Percentiles rank a stretch among this genome's conserved stretches.
Conservation (phyloP, 2,113 vertebrate species). For the Microcebus jonahi region DNA sequence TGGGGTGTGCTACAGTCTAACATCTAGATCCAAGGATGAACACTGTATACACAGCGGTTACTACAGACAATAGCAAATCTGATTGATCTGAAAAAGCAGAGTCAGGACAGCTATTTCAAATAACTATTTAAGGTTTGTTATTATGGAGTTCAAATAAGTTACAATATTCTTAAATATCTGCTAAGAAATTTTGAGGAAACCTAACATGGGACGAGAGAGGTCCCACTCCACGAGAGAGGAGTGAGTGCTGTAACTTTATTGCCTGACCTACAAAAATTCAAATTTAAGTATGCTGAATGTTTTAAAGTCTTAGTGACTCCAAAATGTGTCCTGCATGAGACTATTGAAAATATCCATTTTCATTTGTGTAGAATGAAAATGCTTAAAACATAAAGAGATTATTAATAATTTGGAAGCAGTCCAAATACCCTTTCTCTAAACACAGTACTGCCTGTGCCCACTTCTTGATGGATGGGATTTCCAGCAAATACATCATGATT, state of each 20-base stretch:
- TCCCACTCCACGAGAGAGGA: background rate
- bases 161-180: background rate
- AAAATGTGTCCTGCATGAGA: background rate
- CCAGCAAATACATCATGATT: background rate
- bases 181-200: background rate
- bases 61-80: background rate
- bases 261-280: background rate
- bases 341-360: background rate
- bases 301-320: background rate
- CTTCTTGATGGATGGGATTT: background rate
- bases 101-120: background rate
- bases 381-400: background rate
- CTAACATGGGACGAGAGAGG: background rate
- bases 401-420: background rate
- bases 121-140: background rate
- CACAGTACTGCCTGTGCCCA: background rate
- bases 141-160: background rate
- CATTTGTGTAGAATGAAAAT: background rate
- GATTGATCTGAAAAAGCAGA: background rate
- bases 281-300: background rate
- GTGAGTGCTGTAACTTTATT: background rate
- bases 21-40: background rate
- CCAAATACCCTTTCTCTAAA: background rate
- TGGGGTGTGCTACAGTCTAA: background rate
- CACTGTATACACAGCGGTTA: too few relatives aligned